Percentiles rank a stretch among this genome's conserved stretches.
These are phyloP conservation scores for Clarias magur DNA, from an alignment of 2,113 vertebrate species.

Conservation along the genomic window DNA sequence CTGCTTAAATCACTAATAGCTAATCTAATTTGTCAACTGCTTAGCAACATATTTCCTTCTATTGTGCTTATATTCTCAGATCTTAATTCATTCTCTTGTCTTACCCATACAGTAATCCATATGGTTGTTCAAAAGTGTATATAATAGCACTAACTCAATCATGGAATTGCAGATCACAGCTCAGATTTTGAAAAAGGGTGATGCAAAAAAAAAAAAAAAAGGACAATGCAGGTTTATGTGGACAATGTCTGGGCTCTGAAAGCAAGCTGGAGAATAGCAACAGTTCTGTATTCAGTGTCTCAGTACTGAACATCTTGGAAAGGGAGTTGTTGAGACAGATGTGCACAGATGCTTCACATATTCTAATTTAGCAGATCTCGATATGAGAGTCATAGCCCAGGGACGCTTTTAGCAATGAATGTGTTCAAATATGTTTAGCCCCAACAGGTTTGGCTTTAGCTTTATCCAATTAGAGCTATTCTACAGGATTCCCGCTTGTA, in stretches of 20 bases:
- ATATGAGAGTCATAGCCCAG: background rate
- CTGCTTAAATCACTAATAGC: background rate
- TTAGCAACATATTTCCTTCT: too few species aligned
- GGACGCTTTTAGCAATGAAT: background rate
- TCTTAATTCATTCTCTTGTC: background rate
- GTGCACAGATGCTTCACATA: background rate
- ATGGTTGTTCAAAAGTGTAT: background rate
- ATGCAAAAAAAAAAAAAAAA: background rate
- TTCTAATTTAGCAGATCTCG: background rate
- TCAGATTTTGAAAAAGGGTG: background rate
- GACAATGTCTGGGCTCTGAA: background rate
- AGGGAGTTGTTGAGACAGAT: background rate
- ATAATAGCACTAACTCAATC: background rate
- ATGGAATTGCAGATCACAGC: background rate
- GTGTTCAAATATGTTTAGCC: background rate
- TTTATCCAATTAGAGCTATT: background rate
- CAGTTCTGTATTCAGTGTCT: background rate
- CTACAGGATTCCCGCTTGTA: background rate
- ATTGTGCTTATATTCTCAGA: background rate
- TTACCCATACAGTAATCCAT: background rate
- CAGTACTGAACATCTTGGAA: background rate
- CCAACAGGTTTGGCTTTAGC: background rate
- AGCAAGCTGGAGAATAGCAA: background rate
- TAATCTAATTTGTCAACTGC: background rate
- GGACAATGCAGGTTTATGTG: background rate